phyloP scores from a whole-genome alignment of 2,888 invertebrate species.

The Callyntrura guangdongensis region DNA sequence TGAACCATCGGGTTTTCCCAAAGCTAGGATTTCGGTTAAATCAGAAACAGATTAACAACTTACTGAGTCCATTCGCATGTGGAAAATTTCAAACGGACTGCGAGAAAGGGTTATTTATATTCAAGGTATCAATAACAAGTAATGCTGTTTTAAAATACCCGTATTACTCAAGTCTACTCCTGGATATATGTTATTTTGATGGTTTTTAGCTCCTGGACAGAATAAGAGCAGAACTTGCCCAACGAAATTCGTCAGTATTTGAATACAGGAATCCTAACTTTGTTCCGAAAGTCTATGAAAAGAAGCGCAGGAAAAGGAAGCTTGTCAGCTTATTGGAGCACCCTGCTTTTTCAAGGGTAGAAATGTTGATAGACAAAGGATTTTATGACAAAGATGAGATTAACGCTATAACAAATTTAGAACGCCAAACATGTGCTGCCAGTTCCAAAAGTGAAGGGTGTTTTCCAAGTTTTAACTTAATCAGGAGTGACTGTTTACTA shows the following conservation, averaged over 20 bases:
- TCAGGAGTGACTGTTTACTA: neutral
- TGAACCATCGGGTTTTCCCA: slow-evolving; percentile 72
- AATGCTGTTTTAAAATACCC: neutral
- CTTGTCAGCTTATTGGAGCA: slow-evolving; percentile 22
- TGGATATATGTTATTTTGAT: neutral
- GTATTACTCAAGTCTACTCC: too few species aligned
- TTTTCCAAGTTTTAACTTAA: neutral
- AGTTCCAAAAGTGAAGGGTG: neutral
- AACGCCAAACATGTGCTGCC: neutral
- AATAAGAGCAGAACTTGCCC: slow-evolving; percentile 44
- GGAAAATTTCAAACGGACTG: slow-evolving; percentile 64
- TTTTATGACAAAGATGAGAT: slow-evolving; percentile 51
- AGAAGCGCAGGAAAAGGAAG: neutral
- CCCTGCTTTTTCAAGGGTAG: slow-evolving; percentile 73
- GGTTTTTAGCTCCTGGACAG: slow-evolving; percentile 26
- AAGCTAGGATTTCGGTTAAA: slow-evolving; percentile 73
- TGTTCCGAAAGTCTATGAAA: slow-evolving; percentile 15
- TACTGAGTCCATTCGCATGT: slow-evolving; percentile 72
- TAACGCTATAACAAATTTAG: neutral
- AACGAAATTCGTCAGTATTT: slow-evolving; percentile 53
- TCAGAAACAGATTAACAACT: slow-evolving; percentile 47
- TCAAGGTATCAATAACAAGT: slow-evolving; percentile 51
- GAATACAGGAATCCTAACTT: slow-evolving; percentile 64
- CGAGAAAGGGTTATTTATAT: slow-evolving; percentile 61
- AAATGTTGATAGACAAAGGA: slow-evolving; percentile 67